Conservation (phyloP, 2,113 vertebrate species). For the Typhlomys cinereus region DNA sequence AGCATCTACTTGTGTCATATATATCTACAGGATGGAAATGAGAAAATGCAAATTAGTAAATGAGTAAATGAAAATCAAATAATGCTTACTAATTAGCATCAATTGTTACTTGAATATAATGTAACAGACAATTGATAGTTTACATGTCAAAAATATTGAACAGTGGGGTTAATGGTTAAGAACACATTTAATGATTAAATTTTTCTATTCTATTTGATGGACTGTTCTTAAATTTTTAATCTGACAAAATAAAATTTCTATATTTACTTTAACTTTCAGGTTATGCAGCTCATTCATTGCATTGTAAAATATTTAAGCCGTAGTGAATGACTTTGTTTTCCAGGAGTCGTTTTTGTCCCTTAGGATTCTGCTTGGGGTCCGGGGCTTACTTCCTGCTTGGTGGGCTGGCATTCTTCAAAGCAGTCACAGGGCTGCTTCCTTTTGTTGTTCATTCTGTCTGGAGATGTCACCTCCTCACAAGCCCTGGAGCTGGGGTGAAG, state of each 20-base stretch:
- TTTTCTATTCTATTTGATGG: neutral
- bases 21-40: neutral
- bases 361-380: neutral
- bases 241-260: neutral
- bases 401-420: neutral
- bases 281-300: neutral
- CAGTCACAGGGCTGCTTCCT: neutral
- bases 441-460: constrained; percentile 19
- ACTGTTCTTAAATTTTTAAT: neutral
- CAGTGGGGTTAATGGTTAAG: neutral
- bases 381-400: neutral
- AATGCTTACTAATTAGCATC: neutral
- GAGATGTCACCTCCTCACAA: neutral
- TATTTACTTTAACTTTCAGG: constrained; percentile 1
- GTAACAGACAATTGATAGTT: neutral
- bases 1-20: too few relatives aligned
- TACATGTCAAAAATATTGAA: neutral
- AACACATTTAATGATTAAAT: neutral
- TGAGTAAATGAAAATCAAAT: too few relatives aligned
- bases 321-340: neutral
- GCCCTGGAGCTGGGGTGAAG: too few relatives aligned
- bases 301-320: neutral
- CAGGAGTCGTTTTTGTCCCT: neutral
- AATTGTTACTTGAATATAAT: constrained; percentile 17
- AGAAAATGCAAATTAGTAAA: too few relatives aligned